Conservation (phyloP, 2,888 invertebrate species). For the Ernsta delagoae region DNA sequence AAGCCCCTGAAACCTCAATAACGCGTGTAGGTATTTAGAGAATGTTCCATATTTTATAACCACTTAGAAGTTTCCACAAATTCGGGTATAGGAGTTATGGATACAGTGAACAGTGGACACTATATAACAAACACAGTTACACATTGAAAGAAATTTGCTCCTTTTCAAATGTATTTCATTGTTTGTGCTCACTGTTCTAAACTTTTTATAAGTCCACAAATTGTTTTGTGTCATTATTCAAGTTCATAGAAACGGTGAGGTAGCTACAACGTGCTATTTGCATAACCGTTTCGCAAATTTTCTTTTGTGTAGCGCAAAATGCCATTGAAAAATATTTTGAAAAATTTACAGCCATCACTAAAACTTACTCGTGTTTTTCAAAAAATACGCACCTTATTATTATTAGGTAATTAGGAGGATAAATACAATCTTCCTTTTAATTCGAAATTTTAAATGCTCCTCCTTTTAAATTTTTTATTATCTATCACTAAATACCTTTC, state of each 20-base stretch:
- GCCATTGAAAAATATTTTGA: conserved; percentile 5
- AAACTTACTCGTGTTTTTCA: neutral
- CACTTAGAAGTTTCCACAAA: conserved; percentile 55
- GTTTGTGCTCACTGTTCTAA: conserved; percentile 51
- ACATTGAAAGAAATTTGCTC: conserved; percentile 49
- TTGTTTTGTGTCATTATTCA: conserved; percentile 65
- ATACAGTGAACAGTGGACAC: conserved; percentile 38
- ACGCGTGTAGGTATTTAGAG: too few relatives aligned
- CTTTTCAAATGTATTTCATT: conserved; percentile 50
- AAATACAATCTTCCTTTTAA: too few relatives aligned
- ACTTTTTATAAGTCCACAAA: conserved; percentile 60
- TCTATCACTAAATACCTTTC: too few relatives aligned
- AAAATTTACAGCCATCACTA: conserved; percentile 26
- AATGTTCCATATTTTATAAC: conserved; percentile 49
- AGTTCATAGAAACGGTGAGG: conserved; percentile 68
- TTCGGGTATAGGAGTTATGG: conserved; percentile 53
- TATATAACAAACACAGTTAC: conserved; percentile 49
- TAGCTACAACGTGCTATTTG: conserved; percentile 51
- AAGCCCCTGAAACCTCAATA: too few relatives aligned
- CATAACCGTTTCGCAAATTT: conserved; percentile 60
- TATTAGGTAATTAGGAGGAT: too few relatives aligned
- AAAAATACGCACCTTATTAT: too few relatives aligned
- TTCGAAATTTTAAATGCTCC: too few relatives aligned
- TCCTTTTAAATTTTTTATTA: too few relatives aligned
- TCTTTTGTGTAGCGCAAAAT: conserved; percentile 23